A percentile compares a stretch with the other conserved stretches of the same genome.
Conservation (phyloP, 2,113 vertebrate species). For the Leptobrachium leishanense region DNA sequence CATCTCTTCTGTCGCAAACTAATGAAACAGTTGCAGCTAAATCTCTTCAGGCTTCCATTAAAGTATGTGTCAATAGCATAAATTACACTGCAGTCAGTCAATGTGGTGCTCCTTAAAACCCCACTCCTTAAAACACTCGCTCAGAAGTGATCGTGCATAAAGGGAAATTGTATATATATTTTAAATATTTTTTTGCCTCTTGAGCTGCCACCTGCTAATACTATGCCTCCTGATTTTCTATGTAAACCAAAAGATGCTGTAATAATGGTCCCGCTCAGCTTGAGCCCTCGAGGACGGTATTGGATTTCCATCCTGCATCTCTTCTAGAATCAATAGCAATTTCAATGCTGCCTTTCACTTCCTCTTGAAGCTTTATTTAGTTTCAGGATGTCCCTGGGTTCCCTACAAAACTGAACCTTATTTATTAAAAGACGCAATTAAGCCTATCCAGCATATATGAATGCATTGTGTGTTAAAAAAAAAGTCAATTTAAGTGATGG, state of each 20-base stretch:
- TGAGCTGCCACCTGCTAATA: conserved; percentile 2
- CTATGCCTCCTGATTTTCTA: background rate
- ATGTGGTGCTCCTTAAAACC: background rate
- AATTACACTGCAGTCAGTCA: conserved; percentile 15
- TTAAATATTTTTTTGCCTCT: conserved; percentile 24
- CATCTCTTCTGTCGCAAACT: conserved; percentile 3
- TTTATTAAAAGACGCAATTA: no score
- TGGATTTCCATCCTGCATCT: conserved; percentile 32
- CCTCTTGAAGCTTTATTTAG: conserved; percentile 16
- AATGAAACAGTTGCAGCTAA: background rate
- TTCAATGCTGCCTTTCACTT: conserved; percentile 24
- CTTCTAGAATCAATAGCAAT: conserved; percentile 33
- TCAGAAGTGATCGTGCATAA: background rate
- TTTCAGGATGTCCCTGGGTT: background rate
- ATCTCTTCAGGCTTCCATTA: conserved; percentile 21
- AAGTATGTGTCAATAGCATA: conserved; percentile 21
- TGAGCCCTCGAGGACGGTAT: conserved; percentile 22
- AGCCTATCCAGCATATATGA: no score
- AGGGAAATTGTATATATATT: conserved; percentile 8
- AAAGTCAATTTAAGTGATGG: no score
- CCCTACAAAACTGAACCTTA: no score
- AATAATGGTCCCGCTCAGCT: conserved; percentile 11
- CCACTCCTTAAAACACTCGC: background rate
- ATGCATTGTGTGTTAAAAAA: no score
- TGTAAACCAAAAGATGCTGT: background rate